A percentile compares a stretch with the other conserved stretches of the same genome.
phyloP scores from a whole-genome alignment of 2,888 invertebrate genomes.

The Bursaphelenchus okinawaensis region DNA sequence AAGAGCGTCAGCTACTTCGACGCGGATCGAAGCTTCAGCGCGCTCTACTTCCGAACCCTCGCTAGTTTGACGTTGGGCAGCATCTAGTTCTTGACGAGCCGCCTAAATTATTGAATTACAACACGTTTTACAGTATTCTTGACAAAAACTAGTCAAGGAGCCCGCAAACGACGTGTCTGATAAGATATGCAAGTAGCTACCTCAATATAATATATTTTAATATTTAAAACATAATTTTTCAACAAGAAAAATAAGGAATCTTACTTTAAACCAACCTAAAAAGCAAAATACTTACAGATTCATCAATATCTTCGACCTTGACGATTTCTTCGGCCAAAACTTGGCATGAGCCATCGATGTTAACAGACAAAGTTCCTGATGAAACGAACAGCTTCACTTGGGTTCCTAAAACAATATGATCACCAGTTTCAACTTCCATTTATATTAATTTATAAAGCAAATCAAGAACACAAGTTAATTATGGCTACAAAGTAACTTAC shows the following conservation, averaged over 20 bases:
- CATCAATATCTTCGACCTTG: conserved; percentile 50
- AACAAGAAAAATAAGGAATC: background rate
- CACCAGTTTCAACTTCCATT: no score
- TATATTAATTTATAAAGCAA: no score
- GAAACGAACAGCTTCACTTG: conserved; percentile 50
- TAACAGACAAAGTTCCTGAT: conserved; percentile 56
- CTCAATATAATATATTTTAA: no score
- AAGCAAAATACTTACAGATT: conserved; percentile 32
- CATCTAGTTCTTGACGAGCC: conserved; percentile 49
- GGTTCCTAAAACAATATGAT: conserved; percentile 48
- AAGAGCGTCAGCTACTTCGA: conserved; percentile 50
- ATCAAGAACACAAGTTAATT: background rate
- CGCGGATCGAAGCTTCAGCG: conserved; percentile 53
- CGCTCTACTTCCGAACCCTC: conserved; percentile 45
- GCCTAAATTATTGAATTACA: conserved; percentile 32
- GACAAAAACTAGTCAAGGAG: background rate
- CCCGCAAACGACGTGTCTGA: no score
- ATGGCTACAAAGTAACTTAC: conserved; percentile 22
- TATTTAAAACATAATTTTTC: background rate
- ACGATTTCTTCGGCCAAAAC: conserved; percentile 54
- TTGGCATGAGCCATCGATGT: conserved; percentile 55
- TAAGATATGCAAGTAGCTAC: no score
- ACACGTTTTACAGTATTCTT: background rate
- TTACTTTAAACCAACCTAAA: conserved; percentile 7
- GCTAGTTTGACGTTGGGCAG: conserved; percentile 43